Evolutionary conservation across 1,140 invertebrate genomes (phyloP), one percentile per base, ranked within the genome.

Genomic region (Aphaenogaster rudis): DNA sequence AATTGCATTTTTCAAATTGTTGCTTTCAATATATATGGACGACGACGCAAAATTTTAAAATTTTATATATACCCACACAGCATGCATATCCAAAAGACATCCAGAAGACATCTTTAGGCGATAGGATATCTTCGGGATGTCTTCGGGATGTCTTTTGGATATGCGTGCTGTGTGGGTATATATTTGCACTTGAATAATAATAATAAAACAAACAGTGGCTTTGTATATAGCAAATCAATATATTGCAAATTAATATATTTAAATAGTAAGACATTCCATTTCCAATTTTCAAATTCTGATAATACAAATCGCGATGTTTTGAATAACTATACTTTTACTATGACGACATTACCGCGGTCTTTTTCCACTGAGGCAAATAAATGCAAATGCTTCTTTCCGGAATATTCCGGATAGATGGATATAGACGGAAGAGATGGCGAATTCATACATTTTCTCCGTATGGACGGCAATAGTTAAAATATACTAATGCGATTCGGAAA

Each of bases 401-500:
- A 28, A 28, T 28, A 28, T 28, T 28, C 28, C n/a, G 39, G 7
- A 7, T 5, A 17, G 21, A 17, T 21, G 50, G 33, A 59, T 33
- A 59, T 57, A 8, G 17, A 52, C 4, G 21, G 3, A n/a, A 45
- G 36, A 57, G 13, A 39, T 66, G 45, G 21, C 9, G 15, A 45
- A 81, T 54, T 71, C 66, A 57, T 71, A 71, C 39, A 81, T 81
- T 57, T 50, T 33, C 39, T 13, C 50, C 28, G 66, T 48, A 69
- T 28, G 79, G 15, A 71, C 21, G 64, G 21, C 13, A 50, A 45
- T 82, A 48, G 80, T 61, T 82, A 74, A 82, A 82, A 72, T 82
- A 74, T 82, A 82, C 67, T 82, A 82, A 82, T 74, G 80, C 39
- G 80, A 81, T 81, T 81, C 64, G 78, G n/a, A 69, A 81, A 81